Evolutionary conservation across 2,113 vertebrate genomes (phyloP).

Genomic region (Sapayoa aenigma): DNA sequence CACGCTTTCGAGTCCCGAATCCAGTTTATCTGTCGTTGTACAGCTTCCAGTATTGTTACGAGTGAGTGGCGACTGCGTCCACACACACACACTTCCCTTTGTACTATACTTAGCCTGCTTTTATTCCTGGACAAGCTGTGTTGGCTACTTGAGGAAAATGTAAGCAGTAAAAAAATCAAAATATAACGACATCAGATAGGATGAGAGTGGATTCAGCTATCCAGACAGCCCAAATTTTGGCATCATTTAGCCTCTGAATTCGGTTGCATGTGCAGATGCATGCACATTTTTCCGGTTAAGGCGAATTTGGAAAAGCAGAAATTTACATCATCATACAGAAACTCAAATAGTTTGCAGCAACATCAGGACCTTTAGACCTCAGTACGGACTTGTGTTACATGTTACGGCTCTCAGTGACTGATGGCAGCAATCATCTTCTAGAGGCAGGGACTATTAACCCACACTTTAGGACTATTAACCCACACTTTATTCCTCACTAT

Average conservation of each 20-base stretch:
- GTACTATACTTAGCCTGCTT: accelerated
- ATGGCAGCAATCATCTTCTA: background rate
- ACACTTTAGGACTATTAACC: background rate
- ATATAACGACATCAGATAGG: accelerated
- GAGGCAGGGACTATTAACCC: background rate
- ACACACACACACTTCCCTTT: background rate
- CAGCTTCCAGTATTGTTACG: background rate
- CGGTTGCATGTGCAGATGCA: no score
- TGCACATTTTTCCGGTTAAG: background rate
- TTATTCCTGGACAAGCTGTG: background rate
- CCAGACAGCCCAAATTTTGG: background rate
- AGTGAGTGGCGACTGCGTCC: accelerated
- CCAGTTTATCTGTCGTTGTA: accelerated
- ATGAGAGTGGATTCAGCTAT: background rate
- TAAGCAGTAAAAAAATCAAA: background rate
- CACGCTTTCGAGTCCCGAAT: background rate
- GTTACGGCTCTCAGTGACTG: background rate
- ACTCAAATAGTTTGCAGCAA: background rate
- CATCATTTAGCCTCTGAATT: background rate
- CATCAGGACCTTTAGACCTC: background rate
- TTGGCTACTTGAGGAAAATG: background rate
- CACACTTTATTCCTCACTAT: background rate
- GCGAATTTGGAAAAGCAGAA: background rate
- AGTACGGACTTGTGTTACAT: background rate
- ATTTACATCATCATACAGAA: background rate